Evolutionary conservation across 2,113 vertebrate species (phyloP), one percentile per base, ranked within the genome.

Genomic region (Hymenochirus boettgeri): DNA sequence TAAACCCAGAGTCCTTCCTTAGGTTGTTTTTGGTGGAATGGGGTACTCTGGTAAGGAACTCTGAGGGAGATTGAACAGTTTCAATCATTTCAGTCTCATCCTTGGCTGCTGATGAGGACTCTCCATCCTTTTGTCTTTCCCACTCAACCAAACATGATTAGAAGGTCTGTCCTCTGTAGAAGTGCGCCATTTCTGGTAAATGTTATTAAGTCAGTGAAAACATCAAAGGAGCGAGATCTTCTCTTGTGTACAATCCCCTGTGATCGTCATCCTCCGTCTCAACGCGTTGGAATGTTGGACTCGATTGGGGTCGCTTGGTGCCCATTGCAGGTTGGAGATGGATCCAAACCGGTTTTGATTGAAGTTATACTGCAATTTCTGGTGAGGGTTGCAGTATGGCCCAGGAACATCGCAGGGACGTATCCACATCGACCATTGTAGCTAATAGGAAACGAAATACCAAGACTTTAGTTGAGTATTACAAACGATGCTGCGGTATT

Each of bases 321-420:
- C 50, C 10, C 15, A 23, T 61, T 29, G 17, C 53, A 91, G 79
- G 75, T 77, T 86, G 0, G 86, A 77, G 2, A 70, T 79, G 75
- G 86, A 90, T 52, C 33, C 2, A 0, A 76, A 71, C 11, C 86
- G 61, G 23, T 80, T 72, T 0, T 55, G 72, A 17, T 1, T 51
- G 1, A 71, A 46, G 1, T 77, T 70, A 18, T 47, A 76, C 60
- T 81, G 82, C 2, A 91, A 77, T 35, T 82, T 83, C 19, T 75
- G 70, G 42, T 85, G 83, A 0, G 90, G 92, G 65, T 91, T 91
- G 76, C 62, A 86, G 78, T 91, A 93, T 0, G 86, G 88, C 58
- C 88, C 84, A 93, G 88, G 72, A 83, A 91, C 80, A 93, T 82
- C 31, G 91, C 88, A 0, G 96, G 94, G 4, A 95, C 71, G 37